phyloP scores from a whole-genome alignment of 2,113 vertebrate genomes.

The Triplophysa tibetana region DNA sequence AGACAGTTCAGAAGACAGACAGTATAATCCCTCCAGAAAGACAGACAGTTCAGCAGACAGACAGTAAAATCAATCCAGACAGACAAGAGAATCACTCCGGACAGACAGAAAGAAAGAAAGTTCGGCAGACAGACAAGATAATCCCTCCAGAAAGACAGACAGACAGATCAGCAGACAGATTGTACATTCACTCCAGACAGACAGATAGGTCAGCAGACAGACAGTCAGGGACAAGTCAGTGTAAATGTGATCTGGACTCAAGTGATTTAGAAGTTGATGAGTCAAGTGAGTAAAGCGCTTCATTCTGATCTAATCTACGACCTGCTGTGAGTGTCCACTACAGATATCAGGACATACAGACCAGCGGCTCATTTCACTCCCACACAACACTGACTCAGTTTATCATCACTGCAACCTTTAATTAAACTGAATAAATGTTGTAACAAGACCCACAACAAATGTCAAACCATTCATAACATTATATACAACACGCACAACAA shows the following conservation, averaged over 20 bases:
- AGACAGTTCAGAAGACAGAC: no score
- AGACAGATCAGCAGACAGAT: constrained; percentile 32
- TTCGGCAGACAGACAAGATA: constrained; percentile 44
- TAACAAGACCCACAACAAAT: constrained; percentile 68
- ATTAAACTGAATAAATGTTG: constrained; percentile 73
- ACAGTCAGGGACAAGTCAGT: constrained; percentile 21
- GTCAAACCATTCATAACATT: constrained; percentile 73
- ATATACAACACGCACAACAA: no score
- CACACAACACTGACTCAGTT: constrained; percentile 69
- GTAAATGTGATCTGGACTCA: not conserved
- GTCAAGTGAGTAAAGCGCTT: constrained; percentile 19
- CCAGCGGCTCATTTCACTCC: constrained; percentile 61
- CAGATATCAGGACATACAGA: constrained; percentile 48
- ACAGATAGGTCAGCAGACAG: constrained; percentile 25
- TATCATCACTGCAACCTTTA: constrained; percentile 73
- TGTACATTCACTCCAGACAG: not conserved
- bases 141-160: not conserved
- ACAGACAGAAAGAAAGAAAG: constrained; percentile 64
- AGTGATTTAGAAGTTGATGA: not conserved
- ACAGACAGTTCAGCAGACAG: no score
- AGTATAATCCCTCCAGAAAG: no score
- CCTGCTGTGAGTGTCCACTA: not conserved
- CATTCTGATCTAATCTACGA: constrained; percentile 36
- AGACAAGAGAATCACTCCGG: constrained; percentile 20
- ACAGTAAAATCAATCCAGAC: no score